Evolutionary conservation across 2,113 vertebrate genomes (phyloP), one percentile per base, ranked within the genome.

Genomic region (Pyxicephalus adspersus): DNA sequence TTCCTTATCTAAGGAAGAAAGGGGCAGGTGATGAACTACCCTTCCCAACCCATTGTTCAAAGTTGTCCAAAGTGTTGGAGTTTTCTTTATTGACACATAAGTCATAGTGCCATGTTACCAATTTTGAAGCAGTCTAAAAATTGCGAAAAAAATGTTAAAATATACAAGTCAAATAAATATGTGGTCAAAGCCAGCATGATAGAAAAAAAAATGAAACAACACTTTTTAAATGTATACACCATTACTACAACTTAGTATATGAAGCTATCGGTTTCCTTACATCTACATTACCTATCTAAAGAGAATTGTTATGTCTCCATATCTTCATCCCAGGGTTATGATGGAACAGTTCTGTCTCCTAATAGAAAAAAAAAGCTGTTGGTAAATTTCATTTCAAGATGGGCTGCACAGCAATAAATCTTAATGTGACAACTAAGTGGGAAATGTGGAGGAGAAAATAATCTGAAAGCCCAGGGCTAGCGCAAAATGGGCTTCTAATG

Each of bases 351-450:
- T 29, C 52, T 68, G 77, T 70, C 66, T 63, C 25, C 22, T 50
- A 18, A 25, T 80, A 61, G 63, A 52, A 63, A 57, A 71, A 80
- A 72, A 63, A 80, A 63, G 66, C 66, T 80, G 26, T 80, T 63
- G 65, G 34, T 71, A 80, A 70, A 72, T 72, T 72, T 63, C 65
- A 80, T 80, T 80, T 60, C 55, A 71, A 68, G 66, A 71, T 25
- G 51, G 29, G 26, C 65, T 71, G 66, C 34, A 29, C 61, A 31
- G 38, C 22, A 66, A 80, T 80, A 80, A 80, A 80, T 80, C 66
- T 72, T 71, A 80, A 80, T 63, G 54, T 80, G 77, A 72, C 77
- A 80, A 52, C 65, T 80, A 72, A 79, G 58, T 51, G 57, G 68
- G 68, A 72, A 71, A 50, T 55, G 45, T 73, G 25, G 34, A 61